Base-by-base conservation (phyloP, 2,113 vertebrate genomes). In the Varanus salvator region DNA sequence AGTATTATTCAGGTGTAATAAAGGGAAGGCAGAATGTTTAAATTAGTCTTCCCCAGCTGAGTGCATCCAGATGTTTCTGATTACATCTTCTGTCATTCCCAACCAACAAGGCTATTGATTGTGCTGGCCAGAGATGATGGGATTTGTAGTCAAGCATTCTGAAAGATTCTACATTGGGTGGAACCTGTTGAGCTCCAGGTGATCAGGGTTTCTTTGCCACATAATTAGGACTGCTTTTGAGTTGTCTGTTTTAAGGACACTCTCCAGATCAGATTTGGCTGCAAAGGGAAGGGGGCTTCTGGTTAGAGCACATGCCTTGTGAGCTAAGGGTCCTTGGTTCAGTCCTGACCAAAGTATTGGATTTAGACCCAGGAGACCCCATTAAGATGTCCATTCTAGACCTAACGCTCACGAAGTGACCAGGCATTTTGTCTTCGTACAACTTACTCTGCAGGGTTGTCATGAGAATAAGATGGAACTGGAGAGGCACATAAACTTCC, bases 91-190 rank as follows among this genome's bases (percentile, higher is more conserved):
- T 19, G 19, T 64, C 19, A 64, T 64, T 19, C 17, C 60, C 17
- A 60, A 15, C 57, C 57, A 64, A 64, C 60, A 64, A 19, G 17
- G 60, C 19, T 19, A 64, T 19, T 64, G 60, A 64, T 64, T 19
- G 21, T 64, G 19, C 5, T 64, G 60, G 19, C 60, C 21, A 5
- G 60, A 64, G 60, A 64, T 64, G 15, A 64, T 64, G 17, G 60
- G 60, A 64, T 64, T 64, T 64, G 60, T 3, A 64, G 60, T 64
- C 60, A 64, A 19, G 21, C 19, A 64, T 64, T 64, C 60, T 64
- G 60, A 64, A 64, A 64, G 60, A 64, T 64, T 19, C 17, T 64
- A 64, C 15, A 31, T 89, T 95, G 87, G 8, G 91, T 93, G 52
- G 54, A 81, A n/a, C 19, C 4, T 23, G 7, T 72, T 31, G 84